These are phyloP conservation scores for Mohoua ochrocephala DNA, from an alignment of 2,113 vertebrate genomes.

Conservation along the genomic window DNA sequence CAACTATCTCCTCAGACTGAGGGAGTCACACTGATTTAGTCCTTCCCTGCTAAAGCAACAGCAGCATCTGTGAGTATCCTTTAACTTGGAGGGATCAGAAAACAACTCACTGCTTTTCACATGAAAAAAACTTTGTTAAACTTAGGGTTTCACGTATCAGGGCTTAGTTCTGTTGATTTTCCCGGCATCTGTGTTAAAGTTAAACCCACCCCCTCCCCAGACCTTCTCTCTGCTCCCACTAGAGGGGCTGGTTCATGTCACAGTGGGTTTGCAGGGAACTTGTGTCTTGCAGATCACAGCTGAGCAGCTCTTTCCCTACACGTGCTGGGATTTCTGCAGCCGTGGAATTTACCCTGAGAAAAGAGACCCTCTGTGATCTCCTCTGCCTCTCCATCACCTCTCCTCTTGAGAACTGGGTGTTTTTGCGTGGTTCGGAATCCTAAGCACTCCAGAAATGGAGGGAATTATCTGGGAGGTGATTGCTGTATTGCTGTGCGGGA, in stretches of 20 bases:
- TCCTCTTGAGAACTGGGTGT: background rate
- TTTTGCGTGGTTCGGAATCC: background rate
- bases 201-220: background rate
- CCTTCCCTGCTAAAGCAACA: background rate
- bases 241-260: background rate
- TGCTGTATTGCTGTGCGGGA: background rate
- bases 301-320: background rate
- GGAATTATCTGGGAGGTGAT: background rate
- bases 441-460: background rate
- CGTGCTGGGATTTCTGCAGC: background rate
- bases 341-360: background rate
- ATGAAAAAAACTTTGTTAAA: background rate
- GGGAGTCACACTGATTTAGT: background rate
- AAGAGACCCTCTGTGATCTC: background rate
- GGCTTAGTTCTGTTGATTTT: background rate
- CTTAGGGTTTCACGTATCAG: accelerated
- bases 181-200: accelerated
- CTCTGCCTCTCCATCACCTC: background rate
- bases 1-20: background rate
- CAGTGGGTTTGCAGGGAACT: background rate
- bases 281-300: background rate
- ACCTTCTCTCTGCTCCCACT: background rate
- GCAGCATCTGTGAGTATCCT: background rate
- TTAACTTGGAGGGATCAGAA: background rate
- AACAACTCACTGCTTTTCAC: background rate